Percentiles rank a stretch among this genome's conserved stretches.
These are phyloP conservation scores for Arbacia lixula DNA, from an alignment of 53 echinoderm and acorn worm species.

Conservation along the genomic window DNA sequence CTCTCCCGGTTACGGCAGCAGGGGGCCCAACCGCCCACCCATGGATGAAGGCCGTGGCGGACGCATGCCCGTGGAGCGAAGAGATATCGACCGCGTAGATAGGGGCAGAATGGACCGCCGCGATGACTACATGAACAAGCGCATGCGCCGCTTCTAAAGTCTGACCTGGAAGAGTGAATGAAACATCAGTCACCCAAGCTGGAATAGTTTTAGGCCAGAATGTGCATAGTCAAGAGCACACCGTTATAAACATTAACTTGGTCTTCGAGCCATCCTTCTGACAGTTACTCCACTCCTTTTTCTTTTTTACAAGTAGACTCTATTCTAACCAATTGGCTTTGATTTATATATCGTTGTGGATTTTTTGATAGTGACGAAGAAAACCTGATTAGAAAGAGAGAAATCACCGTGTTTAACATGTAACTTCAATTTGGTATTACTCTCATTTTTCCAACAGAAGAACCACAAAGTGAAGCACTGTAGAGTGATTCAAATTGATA, in stretches of 20 bases:
- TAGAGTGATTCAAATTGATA: too few species aligned
- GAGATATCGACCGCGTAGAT: constrained; percentile 19
- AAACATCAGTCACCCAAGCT: too few species aligned
- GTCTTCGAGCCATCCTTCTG: too few species aligned
- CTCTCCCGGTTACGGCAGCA: background rate
- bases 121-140: constrained; percentile 52
- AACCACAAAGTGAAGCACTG: too few species aligned
- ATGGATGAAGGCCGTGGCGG: constrained; percentile 36
- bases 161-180: too few species aligned
- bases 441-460: too few species aligned
- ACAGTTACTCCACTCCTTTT: background rate
- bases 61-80: constrained; percentile 23
- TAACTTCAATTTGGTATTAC: too few species aligned
- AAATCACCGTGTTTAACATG: too few species aligned
- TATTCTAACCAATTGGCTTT: background rate
- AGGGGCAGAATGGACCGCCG: constrained; percentile 38
- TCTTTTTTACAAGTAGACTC: background rate
- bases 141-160: constrained; percentile 43
- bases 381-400: background rate
- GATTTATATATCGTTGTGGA: background rate
- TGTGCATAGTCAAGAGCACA: too few species aligned
- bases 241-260: too few species aligned
- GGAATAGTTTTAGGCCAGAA: too few species aligned
- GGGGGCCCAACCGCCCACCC: constrained; percentile 38
- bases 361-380: background rate